These are phyloP conservation scores for Scolopax mira DNA, from an alignment of 2,113 vertebrate genomes.

Conservation along the genomic window DNA sequence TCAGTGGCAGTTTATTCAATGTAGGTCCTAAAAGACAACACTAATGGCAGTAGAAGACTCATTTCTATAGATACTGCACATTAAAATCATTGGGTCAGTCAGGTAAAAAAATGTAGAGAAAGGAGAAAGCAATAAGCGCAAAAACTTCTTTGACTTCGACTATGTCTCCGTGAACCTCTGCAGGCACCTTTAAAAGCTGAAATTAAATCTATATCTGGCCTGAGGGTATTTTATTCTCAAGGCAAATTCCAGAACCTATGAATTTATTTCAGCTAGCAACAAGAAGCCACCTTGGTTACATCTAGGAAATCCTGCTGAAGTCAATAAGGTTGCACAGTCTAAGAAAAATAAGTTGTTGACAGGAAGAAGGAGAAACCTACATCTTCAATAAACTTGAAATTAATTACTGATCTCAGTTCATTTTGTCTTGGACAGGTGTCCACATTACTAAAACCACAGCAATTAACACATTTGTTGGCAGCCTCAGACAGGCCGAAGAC, in stretches of 20 bases:
- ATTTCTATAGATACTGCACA: background rate
- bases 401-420: background rate
- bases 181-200: background rate
- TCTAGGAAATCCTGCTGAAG: background rate
- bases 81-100: background rate
- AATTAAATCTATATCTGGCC: background rate
- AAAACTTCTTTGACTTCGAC: background rate
- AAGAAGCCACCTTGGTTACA: background rate
- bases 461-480: slow-evolving; percentile 20
- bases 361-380: background rate
- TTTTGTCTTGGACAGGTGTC: background rate
- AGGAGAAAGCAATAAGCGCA: background rate
- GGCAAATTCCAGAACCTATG: background rate
- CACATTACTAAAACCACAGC: background rate
- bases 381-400: background rate
- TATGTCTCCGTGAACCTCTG: background rate
- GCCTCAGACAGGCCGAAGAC: background rate
- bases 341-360: background rate
- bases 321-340: background rate
- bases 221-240: background rate
- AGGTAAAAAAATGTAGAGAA: background rate
- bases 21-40: background rate
- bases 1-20: background rate
- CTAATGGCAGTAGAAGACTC: background rate
- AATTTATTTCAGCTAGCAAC: background rate